Percentiles rank a stretch among this genome's conserved stretches.
Evolutionary conservation across 2,797 vertebrate species (phyloP).

Genomic region (Mus minutoides): DNA sequence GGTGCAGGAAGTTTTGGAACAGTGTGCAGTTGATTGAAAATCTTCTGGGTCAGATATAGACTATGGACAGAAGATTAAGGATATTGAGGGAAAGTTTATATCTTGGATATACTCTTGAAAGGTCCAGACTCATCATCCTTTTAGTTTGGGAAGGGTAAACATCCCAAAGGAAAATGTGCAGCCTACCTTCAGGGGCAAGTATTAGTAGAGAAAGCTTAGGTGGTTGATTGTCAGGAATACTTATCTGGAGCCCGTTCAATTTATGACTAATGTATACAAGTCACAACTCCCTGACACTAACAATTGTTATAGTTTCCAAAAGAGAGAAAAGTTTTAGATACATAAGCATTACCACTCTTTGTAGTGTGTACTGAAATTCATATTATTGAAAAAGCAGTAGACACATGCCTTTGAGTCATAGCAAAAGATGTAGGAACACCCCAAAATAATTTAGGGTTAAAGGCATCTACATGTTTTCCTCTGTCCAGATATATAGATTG

Average conservation of each 20-base stretch:
- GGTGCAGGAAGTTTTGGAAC: neutral
- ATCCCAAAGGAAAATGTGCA: neutral
- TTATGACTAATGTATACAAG: neutral
- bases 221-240: neutral
- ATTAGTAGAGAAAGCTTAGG: neutral
- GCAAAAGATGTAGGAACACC: neutral
- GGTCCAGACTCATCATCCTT: neutral
- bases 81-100: neutral
- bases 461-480: neutral
- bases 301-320: neutral
- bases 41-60: neutral
- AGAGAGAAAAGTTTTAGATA: neutral
- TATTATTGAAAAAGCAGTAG: neutral
- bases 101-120: neutral
- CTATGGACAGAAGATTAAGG: neutral
- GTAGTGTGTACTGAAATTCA: neutral
- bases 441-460: neutral
- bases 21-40: neutral
- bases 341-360: neutral
- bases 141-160: neutral
- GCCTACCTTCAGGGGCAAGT: neutral
- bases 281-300: neutral
- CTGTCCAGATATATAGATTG: neutral
- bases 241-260: neutral
- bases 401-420: neutral